Base-by-base conservation (phyloP, 2,888 invertebrate species). In the Orthosia gracilis region DNA sequence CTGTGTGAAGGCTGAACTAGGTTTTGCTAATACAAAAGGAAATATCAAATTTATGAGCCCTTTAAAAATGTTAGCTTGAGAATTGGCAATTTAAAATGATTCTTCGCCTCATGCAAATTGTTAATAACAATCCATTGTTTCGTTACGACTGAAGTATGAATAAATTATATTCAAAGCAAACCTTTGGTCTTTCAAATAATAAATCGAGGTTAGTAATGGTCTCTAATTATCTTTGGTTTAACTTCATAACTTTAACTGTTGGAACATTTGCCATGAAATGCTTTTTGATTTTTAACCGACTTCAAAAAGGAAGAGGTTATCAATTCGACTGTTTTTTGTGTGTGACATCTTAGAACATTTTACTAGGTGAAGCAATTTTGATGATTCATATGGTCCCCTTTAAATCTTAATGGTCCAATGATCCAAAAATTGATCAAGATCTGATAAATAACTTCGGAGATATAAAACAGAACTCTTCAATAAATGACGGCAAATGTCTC, bases 111-210 rank as follows among this genome's bases (percentile, higher is more conserved):
- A 71, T 47, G 55, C 79, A 78, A 71, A 62, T 76, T 79, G 31
- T 50, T 62, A 31, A 47, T 62, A 71, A 62, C 62, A 72, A 21
- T 62, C 62, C 31, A 63, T 76, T 76, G 72, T 79, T 71, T 72
- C 47, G 18, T 58, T 73, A 40, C 4, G 21, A 18, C 21, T 52
- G 47, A 52, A 63, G 50, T 52, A 52, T 76, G 47, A 76, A 73
- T 73, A 52, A 40, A n/a, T 77, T 47, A 52, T 64, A 61, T 78
- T 70, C 26, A 23, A 63, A 73, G 17, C n/a, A 31, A 68, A 47
- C 15, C 45, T 80, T 58, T 12, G 4, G 13, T 47, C 9, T 52
- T 63, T 58, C 17, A 57, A 52, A 47, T 57, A 50, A 47, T 80
- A 52, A 47, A 63, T 49, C 47, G 62, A 50, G 40, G 17, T 58